A percentile compares a stretch with the other conserved stretches of the same genome.
phyloP scores from a whole-genome alignment of 1,140 invertebrate genomes.

The Zaprionus africanus region DNA sequence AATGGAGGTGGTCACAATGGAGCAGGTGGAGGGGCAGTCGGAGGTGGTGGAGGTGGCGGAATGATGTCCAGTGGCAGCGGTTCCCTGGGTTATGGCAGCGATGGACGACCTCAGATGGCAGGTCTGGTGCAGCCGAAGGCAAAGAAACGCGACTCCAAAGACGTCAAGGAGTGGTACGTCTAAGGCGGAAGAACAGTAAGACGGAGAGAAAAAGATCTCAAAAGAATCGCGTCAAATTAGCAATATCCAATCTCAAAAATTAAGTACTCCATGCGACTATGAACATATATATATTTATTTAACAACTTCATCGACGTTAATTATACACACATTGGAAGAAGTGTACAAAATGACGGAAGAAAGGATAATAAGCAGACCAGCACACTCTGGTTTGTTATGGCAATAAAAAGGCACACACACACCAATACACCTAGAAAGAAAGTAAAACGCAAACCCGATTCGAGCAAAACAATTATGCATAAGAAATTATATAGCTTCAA shows the following conservation, averaged over 20 bases:
- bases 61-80: conserved; percentile 78
- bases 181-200: conserved; percentile 49
- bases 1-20: conserved; percentile 59
- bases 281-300: conserved; percentile 50
- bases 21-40: conserved; percentile 68
- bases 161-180: conserved; percentile 97
- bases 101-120: conserved; percentile 78
- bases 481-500: conserved; percentile 77
- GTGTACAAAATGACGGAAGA: conserved; percentile 64
- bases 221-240: conserved; percentile 74
- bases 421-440: conserved; percentile 18
- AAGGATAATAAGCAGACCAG: conserved; percentile 65
- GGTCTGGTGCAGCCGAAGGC: conserved; percentile 86
- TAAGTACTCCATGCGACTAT: conserved; percentile 19
- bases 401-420: conserved; percentile 43
- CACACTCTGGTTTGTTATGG: conserved; percentile 41
- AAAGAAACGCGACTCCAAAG: conserved; percentile 92
- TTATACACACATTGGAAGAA: conserved; percentile 53
- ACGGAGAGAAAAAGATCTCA: no score
- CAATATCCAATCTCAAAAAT: conserved; percentile 53
- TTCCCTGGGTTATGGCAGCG: conserved; percentile 69
- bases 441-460: conserved; percentile 26
- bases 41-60: conserved; percentile 55
- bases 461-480: conserved; percentile 60
- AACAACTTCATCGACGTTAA: conserved; percentile 58